A percentile compares a stretch with the other conserved stretches of the same genome.
These are phyloP conservation scores for Calameuta pallipes DNA, from an alignment of 2,888 invertebrate species.

Conservation along the genomic window DNA sequence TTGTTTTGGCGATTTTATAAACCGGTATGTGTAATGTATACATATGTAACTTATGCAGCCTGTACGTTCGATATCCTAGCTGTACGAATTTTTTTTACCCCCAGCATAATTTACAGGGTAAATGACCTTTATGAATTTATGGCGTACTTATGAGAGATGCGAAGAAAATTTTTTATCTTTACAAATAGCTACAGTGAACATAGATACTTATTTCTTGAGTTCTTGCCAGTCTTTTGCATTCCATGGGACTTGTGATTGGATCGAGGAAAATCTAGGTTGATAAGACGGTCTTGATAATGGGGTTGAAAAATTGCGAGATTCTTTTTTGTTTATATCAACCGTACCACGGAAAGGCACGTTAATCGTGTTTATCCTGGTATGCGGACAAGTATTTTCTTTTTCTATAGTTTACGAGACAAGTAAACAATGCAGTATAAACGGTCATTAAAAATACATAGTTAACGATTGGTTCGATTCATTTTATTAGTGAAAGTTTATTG, in stretches of 20 bases:
- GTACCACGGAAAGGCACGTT: background rate
- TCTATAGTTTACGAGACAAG: background rate
- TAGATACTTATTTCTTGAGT: background rate
- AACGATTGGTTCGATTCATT: conserved; percentile 32
- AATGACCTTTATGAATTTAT: background rate
- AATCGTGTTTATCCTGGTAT: background rate
- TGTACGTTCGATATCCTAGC: background rate
- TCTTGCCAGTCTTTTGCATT: background rate
- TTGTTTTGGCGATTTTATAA: background rate
- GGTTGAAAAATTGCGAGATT: background rate
- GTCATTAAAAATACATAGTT: conserved; percentile 3
- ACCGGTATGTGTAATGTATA: background rate
- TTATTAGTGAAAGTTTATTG: conserved; percentile 35
- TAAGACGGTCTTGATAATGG: background rate
- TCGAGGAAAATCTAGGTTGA: background rate
- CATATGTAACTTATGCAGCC: background rate
- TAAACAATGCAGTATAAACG: background rate
- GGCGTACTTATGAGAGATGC: background rate
- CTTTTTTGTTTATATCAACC: background rate
- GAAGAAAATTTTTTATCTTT: background rate
- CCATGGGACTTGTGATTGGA: background rate
- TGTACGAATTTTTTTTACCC: background rate
- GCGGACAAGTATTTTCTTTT: background rate
- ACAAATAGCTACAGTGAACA: background rate
- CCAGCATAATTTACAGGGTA: background rate